phyloP scores from a whole-genome alignment of 2,113 vertebrate species.

The Sminthopsis crassicaudata region DNA sequence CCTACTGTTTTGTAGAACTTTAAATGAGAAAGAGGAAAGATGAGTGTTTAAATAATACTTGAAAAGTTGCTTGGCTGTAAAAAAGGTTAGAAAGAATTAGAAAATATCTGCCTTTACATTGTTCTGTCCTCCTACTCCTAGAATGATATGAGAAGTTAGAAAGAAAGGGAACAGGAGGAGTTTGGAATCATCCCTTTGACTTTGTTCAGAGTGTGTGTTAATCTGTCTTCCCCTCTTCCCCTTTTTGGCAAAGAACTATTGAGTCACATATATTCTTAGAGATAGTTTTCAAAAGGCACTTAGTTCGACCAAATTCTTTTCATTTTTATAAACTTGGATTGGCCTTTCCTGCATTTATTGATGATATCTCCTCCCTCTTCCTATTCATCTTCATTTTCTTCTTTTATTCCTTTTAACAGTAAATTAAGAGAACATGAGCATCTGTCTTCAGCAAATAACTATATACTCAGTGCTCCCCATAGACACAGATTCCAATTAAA shows the following conservation, averaged over 20 bases:
- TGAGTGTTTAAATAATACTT: conserved; percentile 24
- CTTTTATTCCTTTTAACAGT: not conserved
- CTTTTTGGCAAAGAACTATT: conserved; percentile 70
- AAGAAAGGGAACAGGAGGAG: not conserved
- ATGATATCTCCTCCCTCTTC: conserved; percentile 25
- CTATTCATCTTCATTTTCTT: conserved; percentile 47
- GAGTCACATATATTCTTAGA: conserved; percentile 68
- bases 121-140: not conserved
- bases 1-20: conserved; percentile 34
- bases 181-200: not conserved
- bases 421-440: conserved; percentile 3
- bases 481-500: not conserved
- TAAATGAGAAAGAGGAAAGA: conserved; percentile 13
- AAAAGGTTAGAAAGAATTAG: conserved; percentile 8
- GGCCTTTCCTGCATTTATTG: conserved; percentile 29
- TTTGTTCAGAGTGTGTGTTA: conserved; percentile 11
- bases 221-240: conserved; percentile 46
- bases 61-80: conserved; percentile 13
- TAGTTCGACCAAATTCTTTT: conserved; percentile 74
- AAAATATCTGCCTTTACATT: not conserved
- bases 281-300: conserved; percentile 70
- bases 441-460: not conserved
- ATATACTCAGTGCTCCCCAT: not conserved
- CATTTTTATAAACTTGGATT: conserved; percentile 59
- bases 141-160: not conserved